A percentile compares a stretch with the other conserved stretches of the same genome.
phyloP scores from a whole-genome alignment of 1,140 invertebrate genomes.

The Micrasema minimum region DNA sequence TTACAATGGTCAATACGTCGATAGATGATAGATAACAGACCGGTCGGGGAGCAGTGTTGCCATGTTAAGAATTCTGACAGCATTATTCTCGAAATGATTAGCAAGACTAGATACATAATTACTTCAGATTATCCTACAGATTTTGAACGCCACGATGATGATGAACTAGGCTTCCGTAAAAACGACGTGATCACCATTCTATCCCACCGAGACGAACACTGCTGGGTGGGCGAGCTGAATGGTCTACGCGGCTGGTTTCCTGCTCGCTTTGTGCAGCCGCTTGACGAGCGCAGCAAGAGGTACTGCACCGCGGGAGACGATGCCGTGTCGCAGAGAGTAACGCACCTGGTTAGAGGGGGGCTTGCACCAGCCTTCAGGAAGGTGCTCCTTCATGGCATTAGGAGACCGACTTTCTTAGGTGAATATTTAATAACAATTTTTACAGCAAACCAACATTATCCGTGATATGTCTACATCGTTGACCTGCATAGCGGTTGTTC shows the following conservation, averaged over 20 bases:
- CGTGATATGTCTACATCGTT: too few species aligned
- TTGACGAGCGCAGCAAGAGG: constrained; percentile 96
- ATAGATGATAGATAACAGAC: too few species aligned
- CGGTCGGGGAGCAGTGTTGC: too few species aligned
- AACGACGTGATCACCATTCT: constrained; percentile 99
- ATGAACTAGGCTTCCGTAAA: constrained; percentile 97
- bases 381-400: constrained; percentile 96
- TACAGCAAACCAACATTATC: too few species aligned
- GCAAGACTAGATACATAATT: too few species aligned
- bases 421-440: too few species aligned
- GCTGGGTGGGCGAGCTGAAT: constrained; percentile 99
- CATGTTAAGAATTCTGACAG: too few species aligned
- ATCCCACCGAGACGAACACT: constrained; percentile 98
- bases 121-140: constrained; percentile 74
- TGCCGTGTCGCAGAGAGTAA: constrained; percentile 93
- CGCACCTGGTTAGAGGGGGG: constrained; percentile 94
- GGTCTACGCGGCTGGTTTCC: constrained; percentile 99
- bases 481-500: too few species aligned
- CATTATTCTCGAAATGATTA: too few species aligned
- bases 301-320: constrained; percentile 98
- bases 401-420: constrained; percentile 82
- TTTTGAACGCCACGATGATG: constrained; percentile 98
- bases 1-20: too few species aligned
- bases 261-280: constrained; percentile 95
- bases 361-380: constrained; percentile 94